phyloP scores from a whole-genome alignment of 2,888 invertebrate genomes.

The Coenonympha glycerion region DNA sequence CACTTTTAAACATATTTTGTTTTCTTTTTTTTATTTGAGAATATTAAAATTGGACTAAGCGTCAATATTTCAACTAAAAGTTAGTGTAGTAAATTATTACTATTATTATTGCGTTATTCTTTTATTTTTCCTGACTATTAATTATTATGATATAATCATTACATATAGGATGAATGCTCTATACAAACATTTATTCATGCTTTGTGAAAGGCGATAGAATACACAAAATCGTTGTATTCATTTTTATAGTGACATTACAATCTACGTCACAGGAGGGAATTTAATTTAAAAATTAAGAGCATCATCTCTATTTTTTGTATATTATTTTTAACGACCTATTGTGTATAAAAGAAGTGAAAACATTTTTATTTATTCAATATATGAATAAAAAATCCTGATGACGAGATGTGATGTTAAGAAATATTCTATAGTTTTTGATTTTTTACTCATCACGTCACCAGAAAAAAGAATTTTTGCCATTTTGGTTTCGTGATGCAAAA shows the following conservation, averaged over 20 bases:
- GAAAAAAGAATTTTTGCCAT: conserved; percentile 13
- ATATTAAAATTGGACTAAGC: neutral
- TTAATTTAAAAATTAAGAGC: neutral
- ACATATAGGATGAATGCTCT: conserved; percentile 2
- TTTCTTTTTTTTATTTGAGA: neutral
- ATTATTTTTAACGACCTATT: too few relatives aligned
- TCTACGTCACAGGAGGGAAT: neutral
- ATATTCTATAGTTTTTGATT: neutral
- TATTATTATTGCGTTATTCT: neutral
- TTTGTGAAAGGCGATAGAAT: conserved; percentile 2
- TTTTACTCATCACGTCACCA: conserved; percentile 10
- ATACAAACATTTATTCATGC: conserved; percentile 11
- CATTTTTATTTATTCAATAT: neutral
- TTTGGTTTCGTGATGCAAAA: neutral
- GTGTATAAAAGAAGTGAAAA: neutral
- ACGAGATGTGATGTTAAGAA: conserved; percentile 8
- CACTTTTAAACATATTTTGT: neutral
- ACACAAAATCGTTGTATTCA: conserved; percentile 6
- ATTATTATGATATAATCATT: neutral
- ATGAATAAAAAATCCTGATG: conserved; percentile 1
- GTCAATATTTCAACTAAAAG: neutral
- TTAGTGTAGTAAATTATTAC: neutral
- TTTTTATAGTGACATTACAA: conserved; percentile 11
- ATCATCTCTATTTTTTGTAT: neutral
- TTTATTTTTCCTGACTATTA: neutral